Conservation (phyloP, 2,888 invertebrate species). For the Eupithecia insigniata region DNA sequence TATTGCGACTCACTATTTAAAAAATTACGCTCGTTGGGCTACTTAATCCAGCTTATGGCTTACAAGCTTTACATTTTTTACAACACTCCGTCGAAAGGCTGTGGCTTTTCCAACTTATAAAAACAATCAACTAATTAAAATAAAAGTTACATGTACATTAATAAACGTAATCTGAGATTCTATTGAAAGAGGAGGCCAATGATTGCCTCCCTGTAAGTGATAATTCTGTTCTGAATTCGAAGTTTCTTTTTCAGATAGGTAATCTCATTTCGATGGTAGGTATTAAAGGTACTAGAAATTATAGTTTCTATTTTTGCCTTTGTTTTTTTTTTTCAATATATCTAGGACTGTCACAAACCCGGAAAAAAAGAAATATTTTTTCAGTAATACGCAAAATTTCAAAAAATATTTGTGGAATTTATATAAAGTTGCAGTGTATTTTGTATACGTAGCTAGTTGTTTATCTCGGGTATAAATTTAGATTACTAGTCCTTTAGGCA, state of each 20-base stretch:
- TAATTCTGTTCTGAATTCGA: too few species aligned
- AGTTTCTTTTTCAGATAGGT: background rate
- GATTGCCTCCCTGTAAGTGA: too few species aligned
- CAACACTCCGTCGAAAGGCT: background rate
- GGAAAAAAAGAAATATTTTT: background rate
- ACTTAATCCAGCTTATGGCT: background rate
- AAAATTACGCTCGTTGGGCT: background rate
- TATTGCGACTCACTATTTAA: background rate
- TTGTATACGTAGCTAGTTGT: background rate
- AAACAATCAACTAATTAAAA: background rate
- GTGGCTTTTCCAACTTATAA: background rate
- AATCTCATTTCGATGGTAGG: background rate
- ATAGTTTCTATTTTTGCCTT: background rate
- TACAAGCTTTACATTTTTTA: background rate
- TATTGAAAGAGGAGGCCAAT: background rate
- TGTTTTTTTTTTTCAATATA: background rate
- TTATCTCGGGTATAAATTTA: constrained; percentile 3
- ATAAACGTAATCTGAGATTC: background rate
- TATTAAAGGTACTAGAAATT: background rate
- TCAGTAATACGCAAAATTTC: background rate
- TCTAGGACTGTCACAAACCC: background rate
- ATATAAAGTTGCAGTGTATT: background rate
- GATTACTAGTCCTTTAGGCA: constrained; percentile 1
- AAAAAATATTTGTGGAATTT: background rate
- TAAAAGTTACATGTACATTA: background rate